Percentiles rank a stretch among this genome's conserved stretches.
Evolutionary conservation across 2,888 invertebrate genomes (phyloP).

Genomic region (Idaea dimidiata): DNA sequence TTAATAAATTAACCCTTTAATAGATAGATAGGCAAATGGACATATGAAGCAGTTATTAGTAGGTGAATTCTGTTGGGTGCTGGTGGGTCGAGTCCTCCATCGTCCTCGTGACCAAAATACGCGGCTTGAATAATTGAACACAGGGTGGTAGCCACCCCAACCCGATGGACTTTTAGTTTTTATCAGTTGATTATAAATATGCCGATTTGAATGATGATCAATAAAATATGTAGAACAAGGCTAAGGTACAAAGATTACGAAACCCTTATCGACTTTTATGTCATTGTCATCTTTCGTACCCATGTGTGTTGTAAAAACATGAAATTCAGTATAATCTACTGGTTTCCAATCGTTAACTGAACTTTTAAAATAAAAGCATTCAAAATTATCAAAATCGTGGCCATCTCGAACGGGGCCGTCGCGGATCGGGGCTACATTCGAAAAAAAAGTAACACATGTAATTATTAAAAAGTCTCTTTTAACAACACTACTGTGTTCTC

Average conservation of each 20-base stretch:
- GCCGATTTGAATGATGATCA: slow-evolving; percentile 30
- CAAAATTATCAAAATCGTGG: no score
- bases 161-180: slow-evolving; percentile 49
- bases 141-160: slow-evolving; percentile 42
- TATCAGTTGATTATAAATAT: slow-evolving; percentile 51
- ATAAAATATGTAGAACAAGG: slow-evolving; percentile 26
- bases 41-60: not conserved
- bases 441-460: no score
- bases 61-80: slow-evolving; percentile 31
- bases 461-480: no score
- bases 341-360: not conserved
- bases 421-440: no score
- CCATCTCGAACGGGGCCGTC: no score
- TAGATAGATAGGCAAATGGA: slow-evolving; percentile 6
- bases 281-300: slow-evolving; percentile 21
- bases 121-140: slow-evolving; percentile 71
- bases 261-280: slow-evolving; percentile 25
- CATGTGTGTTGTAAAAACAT: not conserved
- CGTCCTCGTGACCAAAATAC: slow-evolving; percentile 77
- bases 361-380: no score
- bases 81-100: slow-evolving; percentile 34
- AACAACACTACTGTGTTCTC: not conserved
- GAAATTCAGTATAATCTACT: not conserved
- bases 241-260: slow-evolving; percentile 21
- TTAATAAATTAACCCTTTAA: slow-evolving; percentile 57